A percentile compares a stretch with the other conserved stretches of the same genome.
Evolutionary conservation across 2,113 vertebrate species (phyloP).

Genomic region (Lepus americanus): DNA sequence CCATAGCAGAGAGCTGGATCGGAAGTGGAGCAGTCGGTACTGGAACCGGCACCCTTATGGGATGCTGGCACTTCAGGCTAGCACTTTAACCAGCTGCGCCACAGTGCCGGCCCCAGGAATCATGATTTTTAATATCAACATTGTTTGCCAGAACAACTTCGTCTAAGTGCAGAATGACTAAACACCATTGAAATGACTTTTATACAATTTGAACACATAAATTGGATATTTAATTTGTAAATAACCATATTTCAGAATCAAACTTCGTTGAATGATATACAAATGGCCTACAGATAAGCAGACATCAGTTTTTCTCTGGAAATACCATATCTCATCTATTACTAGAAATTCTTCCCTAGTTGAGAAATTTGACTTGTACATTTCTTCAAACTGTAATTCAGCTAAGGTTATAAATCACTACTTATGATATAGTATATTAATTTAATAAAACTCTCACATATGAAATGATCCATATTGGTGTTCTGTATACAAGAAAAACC

Average conservation of each 20-base stretch:
- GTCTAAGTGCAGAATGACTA: not conserved
- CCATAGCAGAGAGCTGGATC: too few relatives aligned
- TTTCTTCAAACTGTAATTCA: conserved; percentile 31
- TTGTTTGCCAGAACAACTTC: not conserved
- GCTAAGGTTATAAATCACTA: not conserved
- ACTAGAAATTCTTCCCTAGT: not conserved
- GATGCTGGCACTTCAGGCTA: too few relatives aligned
- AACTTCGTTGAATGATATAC: not conserved
- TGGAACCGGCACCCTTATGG: too few relatives aligned
- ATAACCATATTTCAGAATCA: not conserved
- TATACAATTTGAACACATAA: not conserved
- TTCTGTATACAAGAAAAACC: conserved; percentile 23
- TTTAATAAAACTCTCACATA: conserved; percentile 15
- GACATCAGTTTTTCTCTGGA: not conserved
- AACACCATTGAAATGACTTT: not conserved
- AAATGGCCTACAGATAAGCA: not conserved
- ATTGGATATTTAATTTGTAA: not conserved
- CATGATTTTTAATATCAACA: conserved; percentile 18
- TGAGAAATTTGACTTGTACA: not conserved
- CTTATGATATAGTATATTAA: not conserved
- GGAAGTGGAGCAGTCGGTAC: too few relatives aligned
- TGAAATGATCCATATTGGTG: not conserved
- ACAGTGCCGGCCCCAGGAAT: not conserved
- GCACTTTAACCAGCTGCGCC: too few relatives aligned
- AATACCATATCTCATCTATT: conserved; percentile 29